A percentile compares a stretch with the other conserved stretches of the same genome.
phyloP scores from a whole-genome alignment of 2,797 vertebrate genomes.

The Falco novaeseelandiae region DNA sequence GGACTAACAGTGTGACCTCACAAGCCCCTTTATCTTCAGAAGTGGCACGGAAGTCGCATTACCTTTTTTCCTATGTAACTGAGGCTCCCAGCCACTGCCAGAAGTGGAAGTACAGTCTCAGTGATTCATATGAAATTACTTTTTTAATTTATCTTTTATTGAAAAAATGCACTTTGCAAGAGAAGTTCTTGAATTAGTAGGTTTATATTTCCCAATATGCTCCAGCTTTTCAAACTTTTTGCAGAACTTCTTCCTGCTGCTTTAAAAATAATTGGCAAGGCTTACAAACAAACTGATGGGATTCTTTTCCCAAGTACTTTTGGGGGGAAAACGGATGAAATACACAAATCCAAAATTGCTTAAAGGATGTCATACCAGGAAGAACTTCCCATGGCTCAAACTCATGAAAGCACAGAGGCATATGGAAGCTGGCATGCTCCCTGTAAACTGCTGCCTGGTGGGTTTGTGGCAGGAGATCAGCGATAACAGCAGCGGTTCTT shows the following conservation, averaged over 20 bases:
- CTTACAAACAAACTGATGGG: background rate
- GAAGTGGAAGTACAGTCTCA: background rate
- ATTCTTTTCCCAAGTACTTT: background rate
- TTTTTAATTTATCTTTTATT: background rate
- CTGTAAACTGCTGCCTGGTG: background rate
- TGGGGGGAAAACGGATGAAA: background rate
- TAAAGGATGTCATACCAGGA: background rate
- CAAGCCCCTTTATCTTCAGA: background rate
- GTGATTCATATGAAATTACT: background rate
- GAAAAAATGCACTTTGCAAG: background rate
- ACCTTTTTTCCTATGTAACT: background rate
- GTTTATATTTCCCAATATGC: background rate
- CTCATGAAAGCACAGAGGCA: background rate
- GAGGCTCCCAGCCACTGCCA: background rate
- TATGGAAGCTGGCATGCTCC: background rate
- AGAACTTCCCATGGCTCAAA: background rate
- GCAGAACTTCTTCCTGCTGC: background rate
- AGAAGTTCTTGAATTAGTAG: background rate
- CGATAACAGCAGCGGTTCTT: background rate
- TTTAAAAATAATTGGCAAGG: background rate
- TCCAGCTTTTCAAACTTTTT: background rate
- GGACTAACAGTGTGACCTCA: background rate
- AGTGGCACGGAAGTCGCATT: background rate
- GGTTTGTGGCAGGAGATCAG: background rate
- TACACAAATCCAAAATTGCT: background rate